Percentiles rank a stretch among this genome's conserved stretches.
Conservation (phyloP, 2,113 vertebrate species). For the Antidorcas marsupialis region DNA sequence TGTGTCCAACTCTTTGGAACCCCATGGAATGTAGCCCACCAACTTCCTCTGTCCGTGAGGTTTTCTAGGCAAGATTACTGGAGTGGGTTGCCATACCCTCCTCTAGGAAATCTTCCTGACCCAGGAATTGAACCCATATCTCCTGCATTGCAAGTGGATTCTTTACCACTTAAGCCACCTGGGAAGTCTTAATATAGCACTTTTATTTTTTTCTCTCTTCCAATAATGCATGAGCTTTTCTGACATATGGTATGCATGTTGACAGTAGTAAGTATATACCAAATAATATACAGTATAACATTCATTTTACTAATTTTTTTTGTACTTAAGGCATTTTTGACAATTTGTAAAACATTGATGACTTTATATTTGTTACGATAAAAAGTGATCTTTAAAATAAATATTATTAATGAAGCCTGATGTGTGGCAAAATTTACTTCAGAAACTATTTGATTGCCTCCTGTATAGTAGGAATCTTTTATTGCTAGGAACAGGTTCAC, state of each 20-base stretch:
- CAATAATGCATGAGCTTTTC: constrained; percentile 76
- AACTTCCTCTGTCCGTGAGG: neutral
- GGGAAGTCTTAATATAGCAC: neutral
- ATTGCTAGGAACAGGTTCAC: neutral
- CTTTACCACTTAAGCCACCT: neutral
- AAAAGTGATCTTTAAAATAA: constrained; percentile 78
- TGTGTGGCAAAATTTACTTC: constrained; percentile 44
- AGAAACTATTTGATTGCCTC: constrained; percentile 6
- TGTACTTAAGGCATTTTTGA: constrained; percentile 81
- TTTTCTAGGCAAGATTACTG: neutral
- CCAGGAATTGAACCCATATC: neutral
- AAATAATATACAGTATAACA: constrained; percentile 69
- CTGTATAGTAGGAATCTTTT: neutral
- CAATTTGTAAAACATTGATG: constrained; percentile 81
- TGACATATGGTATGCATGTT: constrained; percentile 77
- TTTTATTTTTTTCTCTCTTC: constrained; percentile 30
- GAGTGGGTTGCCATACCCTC: neutral
- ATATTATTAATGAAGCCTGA: constrained; percentile 72
- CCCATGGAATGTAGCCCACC: neutral
- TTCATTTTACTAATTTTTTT: constrained; percentile 77
- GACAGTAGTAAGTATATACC: constrained; percentile 70
- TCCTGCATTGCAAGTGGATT: neutral
- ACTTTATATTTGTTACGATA: constrained; percentile 84
- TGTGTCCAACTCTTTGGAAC: neutral
- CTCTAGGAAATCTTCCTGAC: neutral